Evolutionary conservation across 92 coral and sea anemone species (phyloP).

Genomic region (Umimayanthus kanabou): DNA sequence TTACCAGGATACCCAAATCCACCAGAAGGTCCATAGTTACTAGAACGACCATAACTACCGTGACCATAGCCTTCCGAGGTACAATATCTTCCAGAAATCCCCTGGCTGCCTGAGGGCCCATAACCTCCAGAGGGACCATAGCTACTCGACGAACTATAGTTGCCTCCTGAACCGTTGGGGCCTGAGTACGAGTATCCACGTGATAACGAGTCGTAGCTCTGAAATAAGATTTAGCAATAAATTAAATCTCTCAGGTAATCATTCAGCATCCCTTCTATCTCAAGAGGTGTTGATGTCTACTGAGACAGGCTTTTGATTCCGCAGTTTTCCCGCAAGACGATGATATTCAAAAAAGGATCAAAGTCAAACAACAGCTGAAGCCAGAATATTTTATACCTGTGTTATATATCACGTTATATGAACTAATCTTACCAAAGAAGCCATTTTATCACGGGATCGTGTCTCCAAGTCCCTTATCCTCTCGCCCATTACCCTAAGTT

Average conservation of each 20-base stretch:
- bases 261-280: too few species aligned
- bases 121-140: slow-evolving; percentile 1
- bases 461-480: slow-evolving; percentile 69
- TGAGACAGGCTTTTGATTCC: too few species aligned
- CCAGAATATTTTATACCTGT: too few species aligned
- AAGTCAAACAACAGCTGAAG: too few species aligned
- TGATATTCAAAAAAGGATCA: too few species aligned
- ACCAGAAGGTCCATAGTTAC: slow-evolving; percentile 6
- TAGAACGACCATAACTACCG: neutral
- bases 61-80: neutral
- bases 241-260: too few species aligned
- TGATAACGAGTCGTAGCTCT: slow-evolving; percentile 16
- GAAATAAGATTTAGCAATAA: neutral
- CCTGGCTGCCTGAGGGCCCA: neutral
- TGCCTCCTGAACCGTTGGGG: slow-evolving; percentile 9
- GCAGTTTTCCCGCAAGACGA: too few species aligned
- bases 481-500: slow-evolving; percentile 67
- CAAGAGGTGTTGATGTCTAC: too few species aligned
- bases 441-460: slow-evolving; percentile 49
- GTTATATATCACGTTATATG: too few species aligned
- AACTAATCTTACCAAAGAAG: slow-evolving; percentile 8
- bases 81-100: slow-evolving; percentile 5
- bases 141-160: neutral
- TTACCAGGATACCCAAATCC: neutral
- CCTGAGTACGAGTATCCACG: slow-evolving; percentile 11